Percentiles rank a stretch among this genome's conserved stretches.
These are phyloP conservation scores for Acanthurus lineatus DNA, from an alignment of 2,797 vertebrate species.

Conservation along the genomic window DNA sequence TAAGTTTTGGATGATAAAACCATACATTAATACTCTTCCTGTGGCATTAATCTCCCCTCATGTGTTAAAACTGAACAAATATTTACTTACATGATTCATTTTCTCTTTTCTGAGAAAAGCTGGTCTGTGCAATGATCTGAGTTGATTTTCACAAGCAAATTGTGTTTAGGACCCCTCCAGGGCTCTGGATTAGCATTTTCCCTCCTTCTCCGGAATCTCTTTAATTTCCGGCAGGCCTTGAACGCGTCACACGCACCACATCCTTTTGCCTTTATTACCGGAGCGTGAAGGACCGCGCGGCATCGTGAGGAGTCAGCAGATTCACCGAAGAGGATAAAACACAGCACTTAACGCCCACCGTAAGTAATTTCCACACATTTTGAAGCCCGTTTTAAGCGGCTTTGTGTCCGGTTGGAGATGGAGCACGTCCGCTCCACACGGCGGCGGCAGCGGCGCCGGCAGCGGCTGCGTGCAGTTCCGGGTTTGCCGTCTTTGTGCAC, in stretches of 20 bases:
- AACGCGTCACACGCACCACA: slow-evolving; percentile 19
- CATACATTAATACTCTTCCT: no score
- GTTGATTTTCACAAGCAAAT: no score
- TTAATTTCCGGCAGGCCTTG: slow-evolving; percentile 40
- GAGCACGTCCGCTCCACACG: slow-evolving; percentile 9
- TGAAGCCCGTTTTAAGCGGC: rapidly evolving
- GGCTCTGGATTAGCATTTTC: no score
- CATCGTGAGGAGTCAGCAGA: neutral
- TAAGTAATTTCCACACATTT: neutral
- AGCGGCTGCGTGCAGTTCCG: slow-evolving; percentile 53
- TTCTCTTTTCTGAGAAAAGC: no score
- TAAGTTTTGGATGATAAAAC: no score
- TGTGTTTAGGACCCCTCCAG: no score
- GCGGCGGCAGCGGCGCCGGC: slow-evolving; percentile 8
- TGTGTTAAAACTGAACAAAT: no score
- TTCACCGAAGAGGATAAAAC: neutral
- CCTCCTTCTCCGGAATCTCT: neutral
- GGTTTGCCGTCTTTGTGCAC: slow-evolving; percentile 73
- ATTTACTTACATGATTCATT: no score
- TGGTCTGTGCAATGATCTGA: no score
- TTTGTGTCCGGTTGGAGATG: rapidly evolving
- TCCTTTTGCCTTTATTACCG: neutral
- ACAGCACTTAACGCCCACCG: rapidly evolving
- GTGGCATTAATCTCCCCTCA: no score
- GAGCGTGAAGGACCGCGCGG: neutral